phyloP scores from a whole-genome alignment of 2,888 invertebrate genomes.

The Cephalotes varians region DNA sequence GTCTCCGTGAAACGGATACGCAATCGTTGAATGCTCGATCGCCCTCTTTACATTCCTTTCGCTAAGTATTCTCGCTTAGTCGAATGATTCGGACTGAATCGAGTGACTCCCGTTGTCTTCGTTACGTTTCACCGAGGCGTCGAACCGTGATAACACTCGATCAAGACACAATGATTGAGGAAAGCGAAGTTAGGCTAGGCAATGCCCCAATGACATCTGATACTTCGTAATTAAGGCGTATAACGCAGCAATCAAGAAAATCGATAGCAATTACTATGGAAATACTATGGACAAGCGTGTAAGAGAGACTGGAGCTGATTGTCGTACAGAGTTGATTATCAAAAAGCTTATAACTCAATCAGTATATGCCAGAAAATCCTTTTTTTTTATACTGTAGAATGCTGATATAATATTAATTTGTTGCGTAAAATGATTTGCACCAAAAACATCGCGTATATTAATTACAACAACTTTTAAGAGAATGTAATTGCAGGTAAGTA shows the following conservation, averaged over 20 bases:
- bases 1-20: constrained; percentile 47
- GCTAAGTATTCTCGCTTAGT: constrained; percentile 76
- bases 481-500: no score
- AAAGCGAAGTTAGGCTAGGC: constrained; percentile 58
- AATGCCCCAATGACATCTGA: constrained; percentile 74
- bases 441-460: no score
- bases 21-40: constrained; percentile 51
- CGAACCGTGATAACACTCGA: constrained; percentile 80
- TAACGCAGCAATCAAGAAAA: neutral
- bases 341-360: no score
- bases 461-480: no score
- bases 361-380: no score
- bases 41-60: constrained; percentile 47
- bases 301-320: no score
- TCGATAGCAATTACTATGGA: neutral
- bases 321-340: no score
- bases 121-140: constrained; percentile 79
- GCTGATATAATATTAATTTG: no score
- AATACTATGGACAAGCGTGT: neutral
- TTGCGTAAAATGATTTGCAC: no score
- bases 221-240: constrained; percentile 68
- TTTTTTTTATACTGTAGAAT: no score
- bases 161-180: constrained; percentile 75
- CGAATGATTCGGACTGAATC: constrained; percentile 73
- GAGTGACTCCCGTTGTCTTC: constrained; percentile 65